A percentile compares a stretch with the other conserved stretches of the same genome.
Conservation (phyloP, 2,797 vertebrate species). For the Fistularia commersonii region DNA sequence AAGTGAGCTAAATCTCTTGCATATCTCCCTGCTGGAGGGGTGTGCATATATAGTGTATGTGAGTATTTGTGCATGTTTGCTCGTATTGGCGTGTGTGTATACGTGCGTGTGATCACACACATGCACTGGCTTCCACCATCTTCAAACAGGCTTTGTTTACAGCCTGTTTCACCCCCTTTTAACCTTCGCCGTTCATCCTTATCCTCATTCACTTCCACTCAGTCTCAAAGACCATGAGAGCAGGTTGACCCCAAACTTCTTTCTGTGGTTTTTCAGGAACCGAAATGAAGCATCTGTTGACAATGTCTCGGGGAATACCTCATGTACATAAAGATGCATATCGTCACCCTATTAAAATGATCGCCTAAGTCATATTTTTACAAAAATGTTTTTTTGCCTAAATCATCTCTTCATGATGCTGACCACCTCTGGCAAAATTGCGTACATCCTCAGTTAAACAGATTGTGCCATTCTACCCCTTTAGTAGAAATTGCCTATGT, state of each 20-base stretch:
- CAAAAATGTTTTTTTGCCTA: too few species aligned
- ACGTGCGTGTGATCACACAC: not conserved
- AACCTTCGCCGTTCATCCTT: constrained; percentile 38
- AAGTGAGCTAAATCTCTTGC: constrained; percentile 58
- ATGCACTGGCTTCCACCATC: constrained; percentile 20
- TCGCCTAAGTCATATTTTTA: too few species aligned
- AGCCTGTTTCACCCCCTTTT: constrained; percentile 43
- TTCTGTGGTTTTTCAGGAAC: constrained; percentile 10
- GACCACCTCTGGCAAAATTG: too few species aligned
- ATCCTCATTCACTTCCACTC: constrained; percentile 12
- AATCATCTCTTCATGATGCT: too few species aligned
- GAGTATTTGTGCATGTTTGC: constrained; percentile 11
- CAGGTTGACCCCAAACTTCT: constrained; percentile 26
- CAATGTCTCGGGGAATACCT: too few species aligned
- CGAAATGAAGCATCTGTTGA: constrained; percentile 1
- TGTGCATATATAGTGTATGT: constrained; percentile 18
- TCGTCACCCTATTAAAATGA: too few species aligned
- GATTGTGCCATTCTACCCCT: too few species aligned
- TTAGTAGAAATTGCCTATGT: too few species aligned
- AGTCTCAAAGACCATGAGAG: constrained; percentile 18
- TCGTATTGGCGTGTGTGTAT: constrained; percentile 7
- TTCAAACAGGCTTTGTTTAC: constrained; percentile 36
- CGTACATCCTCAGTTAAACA: too few species aligned
- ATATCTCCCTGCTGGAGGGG: constrained; percentile 56
- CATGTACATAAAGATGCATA: too few species aligned